These are phyloP conservation scores for Echiichthys vipera DNA, from an alignment of 2,797 vertebrate genomes.

Conservation along the genomic window DNA sequence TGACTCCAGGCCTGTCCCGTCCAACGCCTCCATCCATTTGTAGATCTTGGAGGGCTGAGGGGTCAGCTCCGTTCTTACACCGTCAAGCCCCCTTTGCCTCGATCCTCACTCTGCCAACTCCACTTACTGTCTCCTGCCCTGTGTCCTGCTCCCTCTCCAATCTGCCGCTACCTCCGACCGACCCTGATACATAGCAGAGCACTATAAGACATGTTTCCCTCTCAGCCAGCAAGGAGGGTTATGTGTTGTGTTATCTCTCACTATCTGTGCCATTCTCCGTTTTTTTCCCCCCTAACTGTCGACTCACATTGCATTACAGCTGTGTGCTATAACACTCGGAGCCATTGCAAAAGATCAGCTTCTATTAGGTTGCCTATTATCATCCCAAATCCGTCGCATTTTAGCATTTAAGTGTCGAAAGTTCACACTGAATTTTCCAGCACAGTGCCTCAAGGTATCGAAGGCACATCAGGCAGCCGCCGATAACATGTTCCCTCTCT, in stretches of 20 bases:
- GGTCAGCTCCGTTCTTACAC: slow-evolving; percentile 79
- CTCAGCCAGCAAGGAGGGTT: slow-evolving; percentile 74
- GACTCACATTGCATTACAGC: slow-evolving; percentile 84
- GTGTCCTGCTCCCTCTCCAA: slow-evolving; percentile 73
- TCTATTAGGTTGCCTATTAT: slow-evolving; percentile 86
- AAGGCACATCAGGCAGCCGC: slow-evolving; percentile 77
- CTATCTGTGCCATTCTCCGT: slow-evolving; percentile 70
- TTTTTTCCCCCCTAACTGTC: slow-evolving; percentile 75
- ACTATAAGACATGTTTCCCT: slow-evolving; percentile 75
- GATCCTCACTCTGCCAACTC: slow-evolving; percentile 82
- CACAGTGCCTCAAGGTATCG: slow-evolving; percentile 79
- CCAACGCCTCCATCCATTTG: slow-evolving; percentile 78
- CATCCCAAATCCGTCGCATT: slow-evolving; percentile 86
- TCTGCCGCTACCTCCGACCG: slow-evolving; percentile 73
- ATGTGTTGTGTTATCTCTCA: slow-evolving; percentile 76
- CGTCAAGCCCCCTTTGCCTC: slow-evolving; percentile 75
- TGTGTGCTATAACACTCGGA: slow-evolving; percentile 77
- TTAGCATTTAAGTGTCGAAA: slow-evolving; percentile 88
- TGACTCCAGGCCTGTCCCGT: slow-evolving; percentile 78
- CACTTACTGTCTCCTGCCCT: slow-evolving; percentile 77
- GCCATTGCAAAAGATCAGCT: slow-evolving; percentile 84
- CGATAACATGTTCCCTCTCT: slow-evolving; percentile 67
- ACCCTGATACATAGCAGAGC: slow-evolving; percentile 71
- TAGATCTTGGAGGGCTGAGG: slow-evolving; percentile 75
- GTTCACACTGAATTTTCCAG: slow-evolving; percentile 82